Base-by-base conservation (phyloP, 1,140 invertebrate genomes). In the Popillia japonica region DNA sequence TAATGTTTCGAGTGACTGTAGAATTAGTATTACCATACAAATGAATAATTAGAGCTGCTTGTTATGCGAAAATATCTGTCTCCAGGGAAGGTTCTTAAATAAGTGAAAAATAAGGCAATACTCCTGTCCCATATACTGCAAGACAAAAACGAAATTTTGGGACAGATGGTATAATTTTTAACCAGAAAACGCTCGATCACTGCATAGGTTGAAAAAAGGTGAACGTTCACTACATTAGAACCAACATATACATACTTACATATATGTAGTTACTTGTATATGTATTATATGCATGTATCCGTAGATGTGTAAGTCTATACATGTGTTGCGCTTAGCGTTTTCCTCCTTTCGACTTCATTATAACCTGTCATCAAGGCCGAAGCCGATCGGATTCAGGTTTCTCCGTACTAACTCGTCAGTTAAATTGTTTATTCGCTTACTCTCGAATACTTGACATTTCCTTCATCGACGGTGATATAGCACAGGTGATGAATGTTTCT, bases 301-400 rank as follows among this genome's bases (percentile, higher is more conserved):
- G 48, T 55, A n/a, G n/a, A 55, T 14, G 17, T 4, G 44, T 48
- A 14, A 14, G 11, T 55, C n/a, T 55, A 7, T 14, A 44, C 10
- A 55, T n/a, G 14, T 55, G 48, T 55, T 55, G 48, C 48, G 48
- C 17, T 55, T 55, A 55, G 61, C 27, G 61, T 68, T 68, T 34
- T 17, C 7, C 61, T 68, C 61, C 61, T 68, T 68, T 68, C 61
- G 61, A 68, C 61, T 68, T 68, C 61, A 68, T 68, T 68, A 68
- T 68, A 68, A 68, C 61, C 61, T 68, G 61, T 68, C 61, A 68
- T 68, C 61, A 68, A 68, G 61, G 61, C 61, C 61, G 61, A 68
- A 68, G 11, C 61, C 20, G 61, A 68, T 14, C 61, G 61, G 61
- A 68, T 68, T 68, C 61, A 68, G 61, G 61, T 68, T 68, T 68